These are phyloP conservation scores for Acanthiza pusilla DNA, from an alignment of 2,797 vertebrate genomes.

Conservation along the genomic window DNA sequence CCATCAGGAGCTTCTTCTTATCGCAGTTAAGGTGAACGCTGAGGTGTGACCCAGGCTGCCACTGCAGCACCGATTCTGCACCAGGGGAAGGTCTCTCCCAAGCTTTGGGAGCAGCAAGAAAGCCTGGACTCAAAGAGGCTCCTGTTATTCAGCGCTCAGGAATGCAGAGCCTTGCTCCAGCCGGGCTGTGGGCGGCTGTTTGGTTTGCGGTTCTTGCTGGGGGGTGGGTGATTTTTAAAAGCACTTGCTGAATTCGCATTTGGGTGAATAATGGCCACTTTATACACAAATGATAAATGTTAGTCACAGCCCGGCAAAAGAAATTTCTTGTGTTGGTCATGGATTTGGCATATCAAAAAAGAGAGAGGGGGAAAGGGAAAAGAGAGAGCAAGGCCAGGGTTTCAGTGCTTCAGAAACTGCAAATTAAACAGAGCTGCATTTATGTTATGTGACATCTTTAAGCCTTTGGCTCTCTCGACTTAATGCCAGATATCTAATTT, in stretches of 20 bases:
- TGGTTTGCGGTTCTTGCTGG: conserved; percentile 76
- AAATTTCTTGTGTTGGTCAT: conserved; percentile 41
- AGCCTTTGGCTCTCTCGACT: conserved; percentile 19
- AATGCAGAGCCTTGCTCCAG: conserved; percentile 73
- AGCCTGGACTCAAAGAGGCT: neutral
- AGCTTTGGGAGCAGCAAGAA: neutral
- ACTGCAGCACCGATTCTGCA: neutral
- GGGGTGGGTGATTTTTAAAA: conserved; percentile 73
- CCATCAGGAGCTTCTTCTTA: neutral
- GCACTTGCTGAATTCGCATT: conserved; percentile 65
- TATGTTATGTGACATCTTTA: conserved; percentile 56
- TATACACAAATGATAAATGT: conserved; percentile 66
- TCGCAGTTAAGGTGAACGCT: fast-evolving
- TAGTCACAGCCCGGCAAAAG: conserved; percentile 59
- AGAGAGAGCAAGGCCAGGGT: neutral
- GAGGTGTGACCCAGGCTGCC: neutral
- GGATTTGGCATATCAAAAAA: conserved; percentile 52
- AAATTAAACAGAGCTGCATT: conserved; percentile 11
- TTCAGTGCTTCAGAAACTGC: conserved; percentile 3
- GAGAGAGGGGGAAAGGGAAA: neutral
- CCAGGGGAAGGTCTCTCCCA: neutral
- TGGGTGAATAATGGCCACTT: conserved; percentile 72
- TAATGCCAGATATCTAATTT: conserved; percentile 33
- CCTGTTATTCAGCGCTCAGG: conserved; percentile 72
- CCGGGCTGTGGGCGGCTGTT: conserved; percentile 77